These are phyloP conservation scores for Mystacornis crossleyi DNA, from an alignment of 2,113 vertebrate genomes.

Conservation along the genomic window DNA sequence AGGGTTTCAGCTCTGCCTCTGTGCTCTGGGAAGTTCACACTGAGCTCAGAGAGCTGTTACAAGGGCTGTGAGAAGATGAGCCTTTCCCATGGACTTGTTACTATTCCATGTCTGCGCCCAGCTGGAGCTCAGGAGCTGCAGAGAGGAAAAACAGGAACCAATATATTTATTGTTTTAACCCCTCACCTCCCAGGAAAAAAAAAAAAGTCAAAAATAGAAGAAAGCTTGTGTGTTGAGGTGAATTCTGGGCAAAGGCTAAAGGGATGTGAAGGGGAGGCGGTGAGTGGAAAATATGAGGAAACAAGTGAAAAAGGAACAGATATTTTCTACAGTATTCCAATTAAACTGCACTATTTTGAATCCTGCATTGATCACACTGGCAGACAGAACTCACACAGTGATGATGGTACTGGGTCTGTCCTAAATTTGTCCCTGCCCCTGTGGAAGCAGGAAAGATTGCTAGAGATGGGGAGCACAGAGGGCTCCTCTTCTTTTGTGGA, in stretches of 20 bases:
- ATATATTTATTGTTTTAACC: conserved; percentile 58
- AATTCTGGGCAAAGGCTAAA: background rate
- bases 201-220: background rate
- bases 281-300: background rate
- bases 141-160: conserved; percentile 42
- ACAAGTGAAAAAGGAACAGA: background rate
- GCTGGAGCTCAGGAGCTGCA: conserved; percentile 43
- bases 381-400: background rate
- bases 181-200: background rate
- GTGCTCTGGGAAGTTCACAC: background rate
- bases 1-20: background rate
- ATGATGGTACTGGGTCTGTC: background rate
- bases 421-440: background rate
- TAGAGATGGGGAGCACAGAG: background rate
- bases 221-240: background rate
- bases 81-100: conserved; percentile 53
- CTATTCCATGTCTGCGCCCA: conserved; percentile 31
- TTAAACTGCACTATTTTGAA: background rate
- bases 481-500: background rate
- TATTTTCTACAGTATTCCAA: background rate
- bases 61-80: conserved; percentile 48
- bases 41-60: background rate
- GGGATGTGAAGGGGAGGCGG: background rate
- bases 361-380: background rate
- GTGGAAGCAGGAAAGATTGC: background rate